Evolutionary conservation across 2,113 vertebrate genomes (phyloP), one percentile per base, ranked within the genome.

Genomic region (Pandion haliaetus): DNA sequence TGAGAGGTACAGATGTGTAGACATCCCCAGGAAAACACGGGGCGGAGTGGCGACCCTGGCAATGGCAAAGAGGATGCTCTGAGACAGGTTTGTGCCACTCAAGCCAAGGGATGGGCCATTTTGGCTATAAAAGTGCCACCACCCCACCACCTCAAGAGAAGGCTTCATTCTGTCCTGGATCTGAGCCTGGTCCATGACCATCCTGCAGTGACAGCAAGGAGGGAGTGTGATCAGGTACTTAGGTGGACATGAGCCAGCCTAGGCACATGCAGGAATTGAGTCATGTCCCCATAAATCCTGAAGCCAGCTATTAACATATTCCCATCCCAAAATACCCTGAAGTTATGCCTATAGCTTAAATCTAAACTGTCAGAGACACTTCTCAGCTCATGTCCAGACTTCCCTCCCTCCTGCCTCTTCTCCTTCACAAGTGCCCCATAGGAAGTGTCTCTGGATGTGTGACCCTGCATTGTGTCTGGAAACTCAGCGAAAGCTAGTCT

Each of bases 11-110:
- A 42, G 58, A 86, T 62, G 69, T 62, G 79, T 45, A 31, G 57
- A 44, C 49, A 54, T 24, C 45, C 14, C 15, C 0, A 0, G n/a
- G 47, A 76, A 57, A 38, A 31, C 10, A 3, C 0, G 0, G 10
- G 29, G 26, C 5, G 1, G 52, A 10, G 8, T 2, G 1, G 50
- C 7, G 6, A 12, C 1, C 1, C 50, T 72, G 72, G 17, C 2
- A 1, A 1, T 12, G 66, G 42, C 7, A 31, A 45, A 25, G 32
- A 44, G 14, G 42, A n/a, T 50, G 69, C 13, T 91, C 63, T 71
- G 72, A n/a, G 28, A 28, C 0, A 1, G 1, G 4, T 12, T 78
- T 14, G 29, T n/a, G 29, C 15, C 18, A 6, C 31, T 57, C 1
- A 3, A 82, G 14, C 25, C 58, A 62, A 44, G 57, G 29, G 57